Evolutionary conservation across 1,140 invertebrate genomes (phyloP).

Genomic region (Diabrotica virgifera): DNA sequence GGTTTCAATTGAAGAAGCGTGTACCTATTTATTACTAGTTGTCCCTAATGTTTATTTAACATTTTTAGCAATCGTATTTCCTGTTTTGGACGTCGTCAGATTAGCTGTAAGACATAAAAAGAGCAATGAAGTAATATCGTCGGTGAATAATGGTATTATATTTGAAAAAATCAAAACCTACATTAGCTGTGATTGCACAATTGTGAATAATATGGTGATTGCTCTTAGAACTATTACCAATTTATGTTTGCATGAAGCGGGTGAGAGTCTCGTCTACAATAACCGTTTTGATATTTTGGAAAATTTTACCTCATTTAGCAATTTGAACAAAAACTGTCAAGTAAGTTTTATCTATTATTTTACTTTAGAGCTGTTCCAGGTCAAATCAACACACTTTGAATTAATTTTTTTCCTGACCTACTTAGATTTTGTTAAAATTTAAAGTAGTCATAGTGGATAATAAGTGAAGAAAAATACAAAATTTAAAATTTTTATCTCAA

Average conservation of each 20-base stretch:
- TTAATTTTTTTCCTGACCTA: too few relatives aligned
- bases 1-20: too few relatives aligned
- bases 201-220: slow-evolving; percentile 73
- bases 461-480: too few relatives aligned
- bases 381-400: too few relatives aligned
- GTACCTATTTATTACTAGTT: too few relatives aligned
- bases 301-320: slow-evolving; percentile 53
- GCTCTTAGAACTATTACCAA: slow-evolving; percentile 74
- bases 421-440: too few relatives aligned
- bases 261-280: slow-evolving; percentile 59
- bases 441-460: too few relatives aligned
- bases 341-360: slow-evolving; percentile 36
- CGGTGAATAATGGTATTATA: slow-evolving; percentile 47
- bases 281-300: slow-evolving; percentile 59
- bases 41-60: neutral
- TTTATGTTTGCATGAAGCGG: slow-evolving; percentile 63
- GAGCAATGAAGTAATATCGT: slow-evolving; percentile 61
- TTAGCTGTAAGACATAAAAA: slow-evolving; percentile 68
- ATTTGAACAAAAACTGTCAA: slow-evolving; percentile 67
- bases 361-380: too few relatives aligned
- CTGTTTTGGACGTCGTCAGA: slow-evolving; percentile 79
- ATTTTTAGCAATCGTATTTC: slow-evolving; percentile 74
- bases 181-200: slow-evolving; percentile 39
- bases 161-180: slow-evolving; percentile 47
- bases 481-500: too few relatives aligned